Evolutionary conservation across 2,797 vertebrate species (phyloP).

Genomic region (Bradypodion ventrale): DNA sequence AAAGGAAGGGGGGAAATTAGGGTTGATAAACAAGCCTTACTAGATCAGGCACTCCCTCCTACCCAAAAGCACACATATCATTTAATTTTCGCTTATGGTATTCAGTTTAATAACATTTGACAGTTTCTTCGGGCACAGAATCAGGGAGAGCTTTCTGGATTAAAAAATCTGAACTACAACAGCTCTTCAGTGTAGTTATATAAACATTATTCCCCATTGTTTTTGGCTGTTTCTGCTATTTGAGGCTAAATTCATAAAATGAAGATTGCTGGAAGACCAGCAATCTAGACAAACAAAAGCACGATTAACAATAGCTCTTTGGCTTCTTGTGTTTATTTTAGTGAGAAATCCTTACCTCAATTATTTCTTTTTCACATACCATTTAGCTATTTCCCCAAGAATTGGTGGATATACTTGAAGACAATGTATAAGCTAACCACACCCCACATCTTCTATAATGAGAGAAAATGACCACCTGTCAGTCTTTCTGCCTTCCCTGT

Average conservation of each 20-base stretch:
- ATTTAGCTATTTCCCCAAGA: background rate
- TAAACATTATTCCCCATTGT: conserved; percentile 10
- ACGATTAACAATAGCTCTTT: conserved; percentile 23
- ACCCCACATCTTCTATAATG: background rate
- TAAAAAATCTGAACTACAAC: conserved; percentile 16
- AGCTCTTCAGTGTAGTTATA: conserved; percentile 19
- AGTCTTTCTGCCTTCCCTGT: too few relatives aligned
- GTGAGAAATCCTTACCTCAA: conserved; percentile 11
- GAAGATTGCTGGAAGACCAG: background rate
- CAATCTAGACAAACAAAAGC: conserved; percentile 18
- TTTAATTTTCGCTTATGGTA: conserved; percentile 7
- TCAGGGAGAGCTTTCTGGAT: conserved; percentile 27
- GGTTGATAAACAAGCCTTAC: conserved; percentile 6
- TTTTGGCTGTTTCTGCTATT: background rate
- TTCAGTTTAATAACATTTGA: conserved; percentile 28
- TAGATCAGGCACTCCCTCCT: conserved; percentile 27
- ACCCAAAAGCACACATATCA: background rate
- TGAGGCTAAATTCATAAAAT: conserved; percentile 24
- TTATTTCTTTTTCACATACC: background rate
- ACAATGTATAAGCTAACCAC: background rate
- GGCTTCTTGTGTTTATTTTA: background rate
- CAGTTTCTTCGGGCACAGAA: conserved; percentile 25
- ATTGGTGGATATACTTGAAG: background rate
- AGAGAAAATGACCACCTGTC: background rate
- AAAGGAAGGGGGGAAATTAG: background rate